Evolutionary conservation across 2,888 invertebrate species (phyloP), one percentile per base, ranked within the genome.

Genomic region (Blastobasis adustella): DNA sequence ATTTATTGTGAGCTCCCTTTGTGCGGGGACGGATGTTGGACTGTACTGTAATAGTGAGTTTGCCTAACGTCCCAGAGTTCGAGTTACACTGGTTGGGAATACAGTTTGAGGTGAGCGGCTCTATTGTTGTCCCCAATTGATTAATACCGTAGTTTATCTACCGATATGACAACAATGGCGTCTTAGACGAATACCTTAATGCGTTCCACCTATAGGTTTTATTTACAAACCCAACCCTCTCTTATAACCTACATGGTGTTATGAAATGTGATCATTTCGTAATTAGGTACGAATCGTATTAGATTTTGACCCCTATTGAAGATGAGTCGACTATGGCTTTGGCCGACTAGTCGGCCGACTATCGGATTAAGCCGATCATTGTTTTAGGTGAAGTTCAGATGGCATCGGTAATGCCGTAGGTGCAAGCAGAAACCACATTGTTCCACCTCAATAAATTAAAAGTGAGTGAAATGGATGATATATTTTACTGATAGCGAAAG

Each of bases 121-220:
- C 80, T 62, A 86, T 87, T 88, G 85, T 87, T 76, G 76, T 68
- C 66, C 57, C 60, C 67, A 68, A 82, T 86, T 86, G 86, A 87
- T 85, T 85, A 84, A 88, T 86, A 77, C 69, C 60, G 72, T 81
- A 82, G 84, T 84, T 84, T 85, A 86, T 86, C 83, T 83, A 83
- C 76, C 70, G 82, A 85, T 86, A 82, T 80, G 82, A 84, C 82
- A 84, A 87, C 86, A 85, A 87, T 87, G 75, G 72, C 69, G 76
- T 77, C 82, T 79, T 80, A 76, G 79, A 75, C 76, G 79, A 82
- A 80, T 76, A 74, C 79, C 75, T 74, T 81, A 80, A 81, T 82
- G 79, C 73, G 70, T 75, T 77, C 69, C 72, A 73, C 75, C 75
- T 79, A 71, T 79, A 81, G 74, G 73, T 79, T 81, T 76, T 79